A percentile compares a stretch with the other conserved stretches of the same genome.
Evolutionary conservation across 37 sponge, comb jelly and placozoan species (phyloP).

Genomic region (Diacarnus erythraeanus): DNA sequence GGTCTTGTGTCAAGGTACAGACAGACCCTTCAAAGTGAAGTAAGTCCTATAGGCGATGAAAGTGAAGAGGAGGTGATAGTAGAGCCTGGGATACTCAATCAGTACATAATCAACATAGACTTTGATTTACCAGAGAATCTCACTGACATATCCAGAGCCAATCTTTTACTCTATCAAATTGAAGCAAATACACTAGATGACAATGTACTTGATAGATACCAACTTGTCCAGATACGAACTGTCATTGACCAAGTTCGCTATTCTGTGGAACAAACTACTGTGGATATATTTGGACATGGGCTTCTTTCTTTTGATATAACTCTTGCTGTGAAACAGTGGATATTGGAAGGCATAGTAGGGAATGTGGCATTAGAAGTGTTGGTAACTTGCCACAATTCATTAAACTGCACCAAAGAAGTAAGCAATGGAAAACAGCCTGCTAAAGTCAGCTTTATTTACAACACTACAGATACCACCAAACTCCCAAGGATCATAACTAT

Average conservation of each 20-base stretch:
- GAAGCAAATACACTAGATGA: neutral
- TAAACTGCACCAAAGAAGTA: constrained; percentile 4
- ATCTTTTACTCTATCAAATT: constrained; percentile 61
- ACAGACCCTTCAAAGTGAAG: neutral
- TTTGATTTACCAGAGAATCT: constrained; percentile 28
- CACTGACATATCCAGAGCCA: constrained; percentile 23
- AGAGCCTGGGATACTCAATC: neutral
- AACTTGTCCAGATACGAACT: constrained; percentile 49
- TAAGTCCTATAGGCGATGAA: neutral
- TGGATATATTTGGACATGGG: constrained; percentile 16
- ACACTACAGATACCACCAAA: neutral
- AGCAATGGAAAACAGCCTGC: neutral
- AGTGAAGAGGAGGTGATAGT: neutral
- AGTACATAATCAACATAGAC: constrained; percentile 19
- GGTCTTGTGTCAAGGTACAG: neutral
- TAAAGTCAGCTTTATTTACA: constrained; percentile 4
- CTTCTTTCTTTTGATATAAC: constrained; percentile 51
- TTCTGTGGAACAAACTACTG: constrained; percentile 24
- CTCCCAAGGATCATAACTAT: constrained; percentile 20
- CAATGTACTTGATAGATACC: constrained; percentile 2
- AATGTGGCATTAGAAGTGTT: constrained; percentile 33
- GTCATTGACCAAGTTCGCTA: neutral
- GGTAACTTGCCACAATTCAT: constrained; percentile 44
- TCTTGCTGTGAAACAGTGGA: constrained; percentile 36
- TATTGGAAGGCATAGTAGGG: constrained; percentile 18